Base-by-base conservation (phyloP, 2,113 vertebrate genomes). In the Suncus etruscus region DNA sequence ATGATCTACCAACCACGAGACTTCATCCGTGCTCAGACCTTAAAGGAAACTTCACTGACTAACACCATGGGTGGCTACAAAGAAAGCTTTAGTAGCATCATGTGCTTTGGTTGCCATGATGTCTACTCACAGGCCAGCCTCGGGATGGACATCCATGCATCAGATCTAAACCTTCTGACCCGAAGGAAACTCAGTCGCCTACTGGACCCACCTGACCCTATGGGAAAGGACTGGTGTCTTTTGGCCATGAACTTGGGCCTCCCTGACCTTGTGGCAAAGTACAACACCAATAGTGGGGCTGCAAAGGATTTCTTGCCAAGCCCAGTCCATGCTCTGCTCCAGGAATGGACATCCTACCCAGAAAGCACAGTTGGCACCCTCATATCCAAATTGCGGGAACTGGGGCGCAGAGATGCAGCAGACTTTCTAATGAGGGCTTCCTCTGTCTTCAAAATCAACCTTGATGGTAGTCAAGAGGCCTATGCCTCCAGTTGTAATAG, bases 1-100 rank as follows among this genome's bases (percentile, higher is more conserved):
- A 99, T 99, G 99, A 96, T 99, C 94, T 99, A 99, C 97, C 99
- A 99, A 93, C 99, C 99, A n/a, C 98, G 99, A 96, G 99, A 99
- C 96, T 99, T 99, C 91, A 98, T 99, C 92, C 97, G 99, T 8
- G 99, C 99, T 0, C 99, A 99, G 94, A 97, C 98, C 63, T 98
- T 98, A 93, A 98, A 98, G 63, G 99, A 99, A 92, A 98, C 96
- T 25, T 98, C 98, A 0, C 97, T 99, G 87, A 98, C 99, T 75
- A 99, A 99, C 96, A 99, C 99, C 87, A 99, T 99, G 99, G 99
- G 98, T 0, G 99, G 99, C 24, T 99, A 99, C 96, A 98, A 98
- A 31, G 99, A 99, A 95, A 99, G 98, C 96, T 99, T 99, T 97
- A 98, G 98, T 96, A 99, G 99, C 96, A 98, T 99, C 94, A 97